These are phyloP conservation scores for Pararge aegeria DNA, from an alignment of 1,140 invertebrate species.

Conservation along the genomic window DNA sequence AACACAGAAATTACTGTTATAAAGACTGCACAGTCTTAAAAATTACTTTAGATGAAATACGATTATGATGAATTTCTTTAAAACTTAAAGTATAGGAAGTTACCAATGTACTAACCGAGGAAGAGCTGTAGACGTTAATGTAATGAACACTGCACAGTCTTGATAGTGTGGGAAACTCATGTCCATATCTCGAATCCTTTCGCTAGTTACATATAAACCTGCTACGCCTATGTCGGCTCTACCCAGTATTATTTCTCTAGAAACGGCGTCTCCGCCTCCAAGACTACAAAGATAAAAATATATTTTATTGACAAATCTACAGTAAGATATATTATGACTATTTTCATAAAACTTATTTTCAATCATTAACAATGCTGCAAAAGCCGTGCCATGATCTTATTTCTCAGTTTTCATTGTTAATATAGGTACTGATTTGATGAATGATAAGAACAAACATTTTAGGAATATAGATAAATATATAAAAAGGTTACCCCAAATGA, in stretches of 20 bases:
- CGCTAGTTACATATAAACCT: conserved; percentile 84
- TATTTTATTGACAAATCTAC: not conserved
- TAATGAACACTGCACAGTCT: conserved; percentile 88
- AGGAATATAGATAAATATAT: not conserved
- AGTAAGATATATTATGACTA: no score
- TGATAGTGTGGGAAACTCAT: conserved; percentile 82
- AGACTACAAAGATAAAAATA: conserved; percentile 58
- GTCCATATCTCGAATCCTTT: conserved; percentile 78
- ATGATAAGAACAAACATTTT: no score
- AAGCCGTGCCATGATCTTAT: no score
- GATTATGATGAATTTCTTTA: no score
- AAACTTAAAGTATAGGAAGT: not conserved
- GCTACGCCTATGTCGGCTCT: conserved; percentile 83
- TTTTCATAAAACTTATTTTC: no score
- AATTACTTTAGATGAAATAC: no score
- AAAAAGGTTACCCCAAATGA: conserved; percentile 77
- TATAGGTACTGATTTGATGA: no score
- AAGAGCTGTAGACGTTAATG: conserved; percentile 85
- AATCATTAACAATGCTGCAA: no score
- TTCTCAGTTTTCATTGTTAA: no score
- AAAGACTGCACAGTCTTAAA: no score
- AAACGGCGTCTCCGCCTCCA: conserved; percentile 81
- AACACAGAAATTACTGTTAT: no score
- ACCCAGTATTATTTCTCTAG: conserved; percentile 68
- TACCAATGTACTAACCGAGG: conserved; percentile 79